Evolutionary conservation across 2,888 invertebrate genomes (phyloP), one percentile per base, ranked within the genome.

Genomic region (Philhelius pedissequus): DNA sequence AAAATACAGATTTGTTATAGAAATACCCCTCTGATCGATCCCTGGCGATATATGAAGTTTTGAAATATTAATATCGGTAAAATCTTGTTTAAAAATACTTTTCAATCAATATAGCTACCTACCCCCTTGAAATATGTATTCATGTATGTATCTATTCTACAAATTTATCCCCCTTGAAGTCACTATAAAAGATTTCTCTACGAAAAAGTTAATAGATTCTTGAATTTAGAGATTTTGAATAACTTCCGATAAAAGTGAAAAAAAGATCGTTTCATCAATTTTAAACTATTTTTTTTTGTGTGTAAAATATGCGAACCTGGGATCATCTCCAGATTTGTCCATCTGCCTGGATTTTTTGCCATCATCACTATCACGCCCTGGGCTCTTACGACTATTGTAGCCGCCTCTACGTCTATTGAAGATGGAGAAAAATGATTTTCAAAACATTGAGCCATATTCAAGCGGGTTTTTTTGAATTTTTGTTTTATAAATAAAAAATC

Each of bases 401-500:
- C 78, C 71, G 70, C 78, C 71, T 71, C 48, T 78, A 38, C 52
- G 62, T 78, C 78, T 78, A 78, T 38, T 71, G 62, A 66, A 78
- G 78, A 78, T 78, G 78, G 78, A 78, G 78, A 78, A 78, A 70
- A 78, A 71, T 71, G 70, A 78, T 64, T 45, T 64, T 27, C 62
- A 64, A 32, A 45, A 64, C 13, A 32, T 20, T 64, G 48, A 64
- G 64, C 64, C 64, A 62, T 62, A 40, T 43, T 62, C 62, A 64
- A 48, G 32, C 18, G 62, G 11, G 13, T 64, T 25, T 40, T 62
- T 27, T 50, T 45, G 8, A 3, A 3, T 43, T 40, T 4, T 20
- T 45, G 9, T 11, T 48, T 48, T 20, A 48, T 11, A 48, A 48
- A 22, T 22, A 18, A 48, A 48, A 48, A 43, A 62, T 43, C 43